phyloP scores from a whole-genome alignment of 1,140 invertebrate species.

The Pseudomyrmex flavicornis region DNA sequence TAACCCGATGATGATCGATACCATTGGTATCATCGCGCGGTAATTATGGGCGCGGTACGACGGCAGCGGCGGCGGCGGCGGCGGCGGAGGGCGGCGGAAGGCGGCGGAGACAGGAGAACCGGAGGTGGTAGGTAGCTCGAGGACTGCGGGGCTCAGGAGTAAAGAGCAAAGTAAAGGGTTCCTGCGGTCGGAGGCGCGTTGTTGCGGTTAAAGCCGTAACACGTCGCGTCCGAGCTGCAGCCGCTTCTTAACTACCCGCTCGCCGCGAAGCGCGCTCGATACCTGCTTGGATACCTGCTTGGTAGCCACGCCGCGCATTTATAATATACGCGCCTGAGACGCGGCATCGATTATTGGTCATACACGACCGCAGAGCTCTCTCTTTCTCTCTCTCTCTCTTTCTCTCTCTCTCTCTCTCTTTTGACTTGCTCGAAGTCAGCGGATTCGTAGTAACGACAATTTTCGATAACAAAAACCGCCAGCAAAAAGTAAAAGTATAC shows the following conservation, averaged over 20 bases:
- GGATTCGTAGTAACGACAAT: constrained; percentile 72
- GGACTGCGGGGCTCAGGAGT: constrained; percentile 61
- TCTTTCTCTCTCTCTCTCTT: neutral
- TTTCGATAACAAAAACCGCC: constrained; percentile 52
- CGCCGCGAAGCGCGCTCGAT: constrained; percentile 57
- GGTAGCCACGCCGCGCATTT: constrained; percentile 71
- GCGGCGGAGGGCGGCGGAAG: neutral
- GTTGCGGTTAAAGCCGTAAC: constrained; percentile 83
- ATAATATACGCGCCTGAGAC: constrained; percentile 68
- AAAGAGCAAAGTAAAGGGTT: constrained; percentile 80
- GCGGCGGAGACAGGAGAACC: neutral
- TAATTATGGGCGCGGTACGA: constrained; percentile 74
- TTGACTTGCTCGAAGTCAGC: constrained; percentile 49
- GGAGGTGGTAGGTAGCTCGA: constrained; percentile 63
- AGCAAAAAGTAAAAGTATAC: neutral
- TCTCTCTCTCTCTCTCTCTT: neutral
- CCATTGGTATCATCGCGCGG: constrained; percentile 75
- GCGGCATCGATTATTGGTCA: constrained; percentile 70
- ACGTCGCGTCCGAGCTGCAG: constrained; percentile 79
- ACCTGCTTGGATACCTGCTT: constrained; percentile 67
- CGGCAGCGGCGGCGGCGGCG: constrained; percentile 12
- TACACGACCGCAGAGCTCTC: constrained; percentile 70
- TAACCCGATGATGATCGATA: constrained; percentile 75
- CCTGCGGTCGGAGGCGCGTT: constrained; percentile 81
- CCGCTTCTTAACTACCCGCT: constrained; percentile 81